These are phyloP conservation scores for Nudaria mundana DNA, from an alignment of 2,888 invertebrate species.

Conservation along the genomic window DNA sequence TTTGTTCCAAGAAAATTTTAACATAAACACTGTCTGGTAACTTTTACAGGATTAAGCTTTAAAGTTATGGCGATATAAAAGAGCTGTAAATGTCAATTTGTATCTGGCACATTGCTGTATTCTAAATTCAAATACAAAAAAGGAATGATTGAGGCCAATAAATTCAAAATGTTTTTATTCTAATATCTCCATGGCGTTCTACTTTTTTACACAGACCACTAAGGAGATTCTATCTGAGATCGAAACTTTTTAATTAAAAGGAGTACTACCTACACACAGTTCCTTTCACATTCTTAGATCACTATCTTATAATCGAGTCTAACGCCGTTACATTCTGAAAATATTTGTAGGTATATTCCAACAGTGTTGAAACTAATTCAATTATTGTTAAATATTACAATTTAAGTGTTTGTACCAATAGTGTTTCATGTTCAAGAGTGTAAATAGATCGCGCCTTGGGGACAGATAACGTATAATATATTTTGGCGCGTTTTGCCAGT, in stretches of 20 bases:
- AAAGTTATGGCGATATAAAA: slow-evolving; percentile 1
- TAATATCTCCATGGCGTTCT: no score
- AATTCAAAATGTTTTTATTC: not conserved
- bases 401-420: slow-evolving; percentile 52
- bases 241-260: no score
- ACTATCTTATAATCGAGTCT: no score
- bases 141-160: not conserved
- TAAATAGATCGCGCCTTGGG: slow-evolving; percentile 52
- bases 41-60: not conserved
- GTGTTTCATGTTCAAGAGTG: slow-evolving; percentile 40
- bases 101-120: not conserved
- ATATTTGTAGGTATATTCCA: no score
- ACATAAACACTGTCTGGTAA: not conserved
- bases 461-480: slow-evolving; percentile 72
- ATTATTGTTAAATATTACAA: slow-evolving; percentile 41
- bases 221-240: no score
- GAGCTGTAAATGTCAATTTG: slow-evolving; percentile 1
- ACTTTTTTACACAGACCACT: no score
- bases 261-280: no score
- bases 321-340: no score
- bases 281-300: no score
- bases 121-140: not conserved
- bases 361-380: no score
- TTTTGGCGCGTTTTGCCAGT: slow-evolving; percentile 61
- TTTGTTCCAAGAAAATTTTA: not conserved